Evolutionary conservation across 2,797 vertebrate species (phyloP).

Genomic region (Thalassophryne amazonica): DNA sequence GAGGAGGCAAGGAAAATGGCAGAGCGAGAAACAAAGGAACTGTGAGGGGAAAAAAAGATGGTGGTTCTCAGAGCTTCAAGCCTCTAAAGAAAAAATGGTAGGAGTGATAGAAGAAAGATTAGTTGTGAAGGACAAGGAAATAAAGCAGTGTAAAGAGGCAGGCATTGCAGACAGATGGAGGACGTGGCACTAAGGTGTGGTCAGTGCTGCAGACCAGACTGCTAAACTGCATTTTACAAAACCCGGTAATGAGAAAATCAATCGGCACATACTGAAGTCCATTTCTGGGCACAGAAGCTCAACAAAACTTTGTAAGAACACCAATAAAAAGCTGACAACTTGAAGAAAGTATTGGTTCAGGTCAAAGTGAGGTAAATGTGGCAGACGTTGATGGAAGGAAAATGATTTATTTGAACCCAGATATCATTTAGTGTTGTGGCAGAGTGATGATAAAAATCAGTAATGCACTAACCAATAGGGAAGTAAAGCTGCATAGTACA

Average conservation of each 20-base stretch:
- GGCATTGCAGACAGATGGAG: slow-evolving; percentile 1
- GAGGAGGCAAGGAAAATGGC: slow-evolving; percentile 1
- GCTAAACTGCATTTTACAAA: slow-evolving; percentile 27
- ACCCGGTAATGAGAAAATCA: slow-evolving; percentile 33
- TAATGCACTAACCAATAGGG: no score
- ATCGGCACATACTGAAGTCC: slow-evolving; percentile 14
- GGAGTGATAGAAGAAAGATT: not conserved
- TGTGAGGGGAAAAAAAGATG: not conserved
- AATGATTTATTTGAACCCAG: no score
- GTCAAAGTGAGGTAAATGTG: no score
- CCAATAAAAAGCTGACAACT: no score
- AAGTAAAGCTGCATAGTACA: no score
- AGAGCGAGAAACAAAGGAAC: not conserved
- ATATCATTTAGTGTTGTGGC: no score
- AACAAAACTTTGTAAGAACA: no score
- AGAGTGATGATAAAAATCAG: no score
- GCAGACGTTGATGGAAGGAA: no score
- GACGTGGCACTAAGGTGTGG: slow-evolving; percentile 40
- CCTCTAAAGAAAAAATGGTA: not conserved
- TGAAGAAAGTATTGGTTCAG: no score
- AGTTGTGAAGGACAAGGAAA: not conserved
- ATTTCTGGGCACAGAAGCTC: not conserved
- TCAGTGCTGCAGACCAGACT: slow-evolving; percentile 30
- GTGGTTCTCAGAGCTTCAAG: no score
- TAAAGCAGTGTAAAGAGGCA: not conserved